Base-by-base conservation (phyloP, 2,113 vertebrate species). In the Sorex araneus region DNA sequence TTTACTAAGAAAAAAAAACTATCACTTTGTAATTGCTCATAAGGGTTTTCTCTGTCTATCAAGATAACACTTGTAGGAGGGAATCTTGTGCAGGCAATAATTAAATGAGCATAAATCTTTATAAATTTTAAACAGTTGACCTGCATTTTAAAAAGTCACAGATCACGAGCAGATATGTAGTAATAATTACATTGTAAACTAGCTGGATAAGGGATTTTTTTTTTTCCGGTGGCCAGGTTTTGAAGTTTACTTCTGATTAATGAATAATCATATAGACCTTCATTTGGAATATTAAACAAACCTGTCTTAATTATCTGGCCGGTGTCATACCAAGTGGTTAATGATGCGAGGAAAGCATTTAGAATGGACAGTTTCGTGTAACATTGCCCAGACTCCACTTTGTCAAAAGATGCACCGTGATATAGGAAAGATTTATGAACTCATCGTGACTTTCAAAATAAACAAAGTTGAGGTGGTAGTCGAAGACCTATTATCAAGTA, bases 251-350 rank as follows among this genome's bases (percentile, higher is more conserved):
- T 83, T 89, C 89, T 96, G 96, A 96, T 96, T 96, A 97, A 97
- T 97, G 96, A 86, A 71, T 95, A 94, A 91, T 94, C 91, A 91
- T 94, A 87, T 11, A 95, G 95, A 84, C 87, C 79, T 94, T 91
- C 86, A 76, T 94, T 79, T 91, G 94, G 87, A 97, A 96, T 94
- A 97, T 89, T 97, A 96, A 97, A 97, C 97, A 94, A 90, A 94
- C 85, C 94, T 92, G 81, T 95, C 87, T 96, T 95, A 94, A 95
- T 96, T 96, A 96, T 96, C 95, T 97, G 91, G 60, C 79, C 90
- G 16, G 71, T 98, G 97, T 97, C 97, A 97, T 95, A 93, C 96
- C 87, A 84, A 96, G 82, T 97, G 87, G 95, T 97, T 97, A 94
- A 95, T 95, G 96, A 97, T 94, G 83, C 89, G 6, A 82, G 27